Percentiles rank a stretch among this genome's conserved stretches.
phyloP scores from a whole-genome alignment of 2,888 invertebrate genomes.

The Steinernema scapterisci region DNA sequence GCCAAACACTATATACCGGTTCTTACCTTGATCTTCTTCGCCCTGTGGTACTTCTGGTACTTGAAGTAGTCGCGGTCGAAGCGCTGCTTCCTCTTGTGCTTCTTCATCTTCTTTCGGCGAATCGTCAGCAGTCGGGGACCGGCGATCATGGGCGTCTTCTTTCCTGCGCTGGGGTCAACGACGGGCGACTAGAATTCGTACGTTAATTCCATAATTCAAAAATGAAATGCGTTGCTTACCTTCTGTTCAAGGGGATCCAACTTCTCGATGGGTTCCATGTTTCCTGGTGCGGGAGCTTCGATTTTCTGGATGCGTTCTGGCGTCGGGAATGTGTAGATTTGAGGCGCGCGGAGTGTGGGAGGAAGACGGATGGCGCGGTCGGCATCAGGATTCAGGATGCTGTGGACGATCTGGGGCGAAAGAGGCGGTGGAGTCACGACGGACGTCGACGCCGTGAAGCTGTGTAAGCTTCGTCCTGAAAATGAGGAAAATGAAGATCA shows the following conservation, averaged over 20 bases:
- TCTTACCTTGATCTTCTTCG: constrained; percentile 58
- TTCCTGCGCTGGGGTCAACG: constrained; percentile 4
- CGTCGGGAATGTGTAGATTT: constrained; percentile 22
- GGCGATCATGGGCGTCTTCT: constrained; percentile 2
- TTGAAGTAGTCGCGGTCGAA: constrained; percentile 62
- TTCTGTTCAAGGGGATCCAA: background rate
- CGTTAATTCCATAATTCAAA: background rate
- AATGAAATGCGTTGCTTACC: background rate
- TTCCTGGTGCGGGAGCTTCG: background rate
- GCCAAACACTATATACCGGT: too few species aligned
- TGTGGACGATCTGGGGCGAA: background rate
- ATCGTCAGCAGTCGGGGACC: constrained; percentile 57
- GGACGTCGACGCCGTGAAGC: background rate
- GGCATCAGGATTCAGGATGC: background rate
- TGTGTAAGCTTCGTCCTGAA: background rate
- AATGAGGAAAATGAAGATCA: background rate
- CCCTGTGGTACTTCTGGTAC: constrained; percentile 60
- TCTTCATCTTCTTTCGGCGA: constrained; percentile 65
- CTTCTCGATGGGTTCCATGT: constrained; percentile 19
- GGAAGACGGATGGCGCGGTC: constrained; percentile 7
- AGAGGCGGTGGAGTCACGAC: background rate
- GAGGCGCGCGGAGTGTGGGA: background rate
- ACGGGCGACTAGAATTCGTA: background rate
- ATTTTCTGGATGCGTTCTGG: constrained; percentile 21
- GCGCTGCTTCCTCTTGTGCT: constrained; percentile 61